Evolutionary conservation across 2,113 vertebrate species (phyloP), one percentile per base, ranked within the genome.

Genomic region (Alethe diademata): DNA sequence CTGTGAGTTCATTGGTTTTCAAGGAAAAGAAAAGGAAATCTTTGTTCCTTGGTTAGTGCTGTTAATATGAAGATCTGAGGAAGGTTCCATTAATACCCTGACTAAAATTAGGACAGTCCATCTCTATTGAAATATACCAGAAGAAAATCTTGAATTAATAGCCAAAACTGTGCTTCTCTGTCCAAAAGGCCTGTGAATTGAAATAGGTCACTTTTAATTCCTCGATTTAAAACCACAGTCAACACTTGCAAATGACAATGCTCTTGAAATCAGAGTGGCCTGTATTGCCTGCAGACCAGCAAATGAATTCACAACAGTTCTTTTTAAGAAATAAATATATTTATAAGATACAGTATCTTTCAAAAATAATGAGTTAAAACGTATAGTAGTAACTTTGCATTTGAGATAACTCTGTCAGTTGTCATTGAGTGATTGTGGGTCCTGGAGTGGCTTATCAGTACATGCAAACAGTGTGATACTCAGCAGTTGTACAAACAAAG

Each of bases 401-500:
- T 92, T 16, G 54, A 38, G 78, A 6, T 78, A 65, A 74, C 24
- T 43, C 29, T 80, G 29, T 80, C 56, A 54, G 3, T 67, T 6
- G 0, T 72, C 42, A 24, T 2, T 28, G 71, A 35, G 54, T 24
- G 66, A 23, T 38, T 81, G 61, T n/a, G 35, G 7, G 18, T 65
- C 33, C 57, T 42, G 45, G 42, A 85, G 40, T 36, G 45, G 81
- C 82, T 31, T 69, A 33, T 60, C 74, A 62, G 62, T 33, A 33
- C 65, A 8, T 29, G 79, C 51, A 62, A 83, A 80, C 79, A 62
- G 33, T 35, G 29, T 2, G 10, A 43, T 48, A 47, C 60, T 79
- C 35, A 58, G 33, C 75, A 78, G 90, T 76, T 88, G 75, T 70
- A 73, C 72, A 73, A 91, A 94, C 84, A 84, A 79, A 92, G 70